Conservation (phyloP, 2,797 vertebrate species). For the Oreochromis grahami region DNA sequence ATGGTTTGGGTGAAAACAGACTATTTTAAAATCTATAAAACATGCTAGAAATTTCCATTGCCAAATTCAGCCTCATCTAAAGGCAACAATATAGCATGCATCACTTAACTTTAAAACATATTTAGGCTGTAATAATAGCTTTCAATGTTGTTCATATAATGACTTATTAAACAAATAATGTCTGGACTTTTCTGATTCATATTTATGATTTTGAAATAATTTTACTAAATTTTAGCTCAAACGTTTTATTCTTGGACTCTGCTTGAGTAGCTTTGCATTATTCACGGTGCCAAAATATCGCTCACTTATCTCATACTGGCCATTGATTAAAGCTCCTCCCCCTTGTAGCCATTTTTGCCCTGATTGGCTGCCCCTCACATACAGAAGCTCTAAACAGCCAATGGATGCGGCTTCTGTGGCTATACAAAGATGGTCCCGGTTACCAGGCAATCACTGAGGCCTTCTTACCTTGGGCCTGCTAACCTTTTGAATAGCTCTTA, state of each 20-base stretch:
- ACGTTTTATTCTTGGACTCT: neutral
- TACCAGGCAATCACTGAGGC: neutral
- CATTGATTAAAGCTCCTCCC: neutral
- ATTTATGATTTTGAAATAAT: neutral
- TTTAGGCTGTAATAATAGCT: neutral
- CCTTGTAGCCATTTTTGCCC: neutral
- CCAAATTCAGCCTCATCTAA: neutral
- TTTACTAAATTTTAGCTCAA: neutral
- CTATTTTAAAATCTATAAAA: neutral
- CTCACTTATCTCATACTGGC: neutral
- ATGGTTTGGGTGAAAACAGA: neutral
- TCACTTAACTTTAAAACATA: neutral
- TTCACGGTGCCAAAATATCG: fast-evolving
- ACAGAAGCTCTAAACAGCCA: neutral
- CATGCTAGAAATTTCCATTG: neutral
- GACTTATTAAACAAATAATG: neutral
- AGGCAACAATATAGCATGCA: neutral
- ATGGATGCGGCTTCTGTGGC: neutral
- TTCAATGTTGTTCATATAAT: neutral
- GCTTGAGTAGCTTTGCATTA: neutral
- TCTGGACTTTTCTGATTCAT: neutral
- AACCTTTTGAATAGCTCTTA: neutral
- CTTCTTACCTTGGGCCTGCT: neutral
- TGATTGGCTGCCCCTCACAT: neutral
- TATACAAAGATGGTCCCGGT: neutral